phyloP scores from a whole-genome alignment of 2,888 invertebrate genomes.

The Stegophylla sp. region DNA sequence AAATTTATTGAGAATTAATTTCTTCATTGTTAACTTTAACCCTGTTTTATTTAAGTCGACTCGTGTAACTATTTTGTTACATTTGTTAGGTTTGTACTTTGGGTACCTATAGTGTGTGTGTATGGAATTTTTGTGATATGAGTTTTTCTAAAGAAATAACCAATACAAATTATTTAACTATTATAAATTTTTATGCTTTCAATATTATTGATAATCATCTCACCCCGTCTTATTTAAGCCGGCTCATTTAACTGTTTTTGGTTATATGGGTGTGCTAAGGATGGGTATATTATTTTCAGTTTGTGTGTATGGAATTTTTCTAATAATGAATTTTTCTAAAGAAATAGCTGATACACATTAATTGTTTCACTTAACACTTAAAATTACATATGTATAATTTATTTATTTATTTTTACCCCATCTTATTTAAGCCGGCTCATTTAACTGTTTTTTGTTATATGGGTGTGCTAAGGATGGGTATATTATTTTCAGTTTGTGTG shows the following conservation, averaged over 20 bases:
- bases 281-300: conserved; percentile 28
- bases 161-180: neutral
- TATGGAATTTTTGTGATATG: neutral
- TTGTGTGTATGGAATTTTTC: conserved; percentile 26
- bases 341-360: conserved; percentile 70
- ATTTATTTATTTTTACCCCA: conserved; percentile 51
- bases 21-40: too few species aligned
- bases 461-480: conserved; percentile 48
- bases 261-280: conserved; percentile 30
- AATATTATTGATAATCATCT: conserved; percentile 19
- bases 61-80: too few species aligned
- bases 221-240: conserved; percentile 49
- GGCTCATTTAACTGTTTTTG: neutral
- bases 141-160: neutral
- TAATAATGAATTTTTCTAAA: conserved; percentile 17
- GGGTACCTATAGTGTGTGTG: neutral
- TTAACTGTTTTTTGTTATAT: conserved; percentile 19
- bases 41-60: too few species aligned
- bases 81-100: too few species aligned
- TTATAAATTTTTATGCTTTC: neutral
- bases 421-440: conserved; percentile 53
- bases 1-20: too few species aligned
- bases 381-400: neutral
- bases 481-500: conserved; percentile 41
- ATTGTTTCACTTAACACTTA: too few species aligned